A percentile compares a stretch with the other conserved stretches of the same genome.
These are phyloP conservation scores for Scomberomorus guttatus DNA, from an alignment of 2,797 vertebrate species.

Conservation along the genomic window DNA sequence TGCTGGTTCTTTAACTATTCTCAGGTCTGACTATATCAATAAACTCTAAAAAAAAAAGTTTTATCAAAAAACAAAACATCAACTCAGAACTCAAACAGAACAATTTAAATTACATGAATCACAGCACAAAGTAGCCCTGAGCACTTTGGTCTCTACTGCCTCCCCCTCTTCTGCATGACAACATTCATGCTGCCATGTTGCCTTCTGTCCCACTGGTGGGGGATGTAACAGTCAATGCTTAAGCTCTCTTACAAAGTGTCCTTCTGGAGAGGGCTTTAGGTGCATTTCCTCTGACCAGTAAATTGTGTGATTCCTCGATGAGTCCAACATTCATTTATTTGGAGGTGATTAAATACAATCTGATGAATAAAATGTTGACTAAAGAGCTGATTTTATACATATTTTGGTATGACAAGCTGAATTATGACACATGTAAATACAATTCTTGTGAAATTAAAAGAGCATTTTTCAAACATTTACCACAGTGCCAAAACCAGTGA, in stretches of 20 bases:
- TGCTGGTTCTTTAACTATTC: slow-evolving; percentile 12
- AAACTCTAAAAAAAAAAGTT: slow-evolving; percentile 14
- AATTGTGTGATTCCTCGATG: slow-evolving; percentile 1
- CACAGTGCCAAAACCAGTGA: neutral
- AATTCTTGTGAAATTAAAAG: neutral
- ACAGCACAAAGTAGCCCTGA: slow-evolving; percentile 46
- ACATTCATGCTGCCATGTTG: slow-evolving; percentile 63
- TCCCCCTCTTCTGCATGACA: slow-evolving; percentile 63
- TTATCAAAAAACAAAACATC: slow-evolving; percentile 10
- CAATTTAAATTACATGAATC: slow-evolving; percentile 45
- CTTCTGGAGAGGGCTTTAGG: slow-evolving; percentile 42
- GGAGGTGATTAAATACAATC: neutral
- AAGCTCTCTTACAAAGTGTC: slow-evolving; percentile 44
- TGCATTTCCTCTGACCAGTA: slow-evolving; percentile 19
- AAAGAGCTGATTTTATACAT: neutral
- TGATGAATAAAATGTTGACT: neutral
- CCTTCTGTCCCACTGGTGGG: slow-evolving; percentile 73
- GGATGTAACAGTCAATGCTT: slow-evolving; percentile 59
- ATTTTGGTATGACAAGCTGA: neutral
- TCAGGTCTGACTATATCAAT: neutral
- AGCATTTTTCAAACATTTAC: neutral
- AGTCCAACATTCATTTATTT: neutral
- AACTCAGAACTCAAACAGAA: slow-evolving; percentile 18
- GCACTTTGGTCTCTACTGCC: slow-evolving; percentile 45
- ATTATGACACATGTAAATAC: slow-evolving; percentile 4